Percentiles rank a stretch among this genome's conserved stretches.
These are phyloP conservation scores for Varanus komodoensis DNA, from an alignment of 2,113 vertebrate genomes.

Conservation along the genomic window DNA sequence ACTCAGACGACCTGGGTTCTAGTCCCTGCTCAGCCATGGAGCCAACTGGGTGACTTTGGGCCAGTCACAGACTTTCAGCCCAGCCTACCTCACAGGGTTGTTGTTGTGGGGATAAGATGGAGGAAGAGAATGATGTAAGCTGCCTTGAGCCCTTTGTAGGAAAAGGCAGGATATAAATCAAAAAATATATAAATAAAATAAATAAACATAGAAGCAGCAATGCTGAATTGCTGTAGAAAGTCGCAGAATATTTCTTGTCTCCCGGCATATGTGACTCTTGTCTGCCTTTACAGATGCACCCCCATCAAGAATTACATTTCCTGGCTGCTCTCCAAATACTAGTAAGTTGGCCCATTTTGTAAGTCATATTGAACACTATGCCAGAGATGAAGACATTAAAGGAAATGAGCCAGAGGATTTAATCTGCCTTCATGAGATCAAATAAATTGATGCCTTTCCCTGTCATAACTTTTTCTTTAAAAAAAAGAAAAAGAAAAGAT, in stretches of 20 bases:
- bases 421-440: background rate
- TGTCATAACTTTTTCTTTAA: slow-evolving; percentile 11
- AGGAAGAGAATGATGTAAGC: too few species aligned
- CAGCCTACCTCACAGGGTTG: too few species aligned
- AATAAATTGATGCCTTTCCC: background rate
- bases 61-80: too few species aligned
- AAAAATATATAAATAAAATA: too few species aligned
- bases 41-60: too few species aligned
- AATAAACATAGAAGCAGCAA: background rate
- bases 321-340: background rate
- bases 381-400: background rate
- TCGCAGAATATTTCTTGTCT: background rate
- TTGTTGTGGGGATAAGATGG: too few species aligned
- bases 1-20: too few species aligned
- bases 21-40: too few species aligned
- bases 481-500: background rate
- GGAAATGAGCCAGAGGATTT: background rate
- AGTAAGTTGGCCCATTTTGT: background rate
- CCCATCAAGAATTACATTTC: background rate
- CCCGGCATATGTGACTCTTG: background rate
- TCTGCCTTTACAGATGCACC: background rate
- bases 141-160: too few species aligned
- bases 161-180: too few species aligned
- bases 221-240: background rate
- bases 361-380: slow-evolving; percentile 8